A percentile compares a stretch with the other conserved stretches of the same genome.
Evolutionary conservation across 53 echinoderm and acorn worm genomes (phyloP).

Genomic region (Holothuria scabra): DNA sequence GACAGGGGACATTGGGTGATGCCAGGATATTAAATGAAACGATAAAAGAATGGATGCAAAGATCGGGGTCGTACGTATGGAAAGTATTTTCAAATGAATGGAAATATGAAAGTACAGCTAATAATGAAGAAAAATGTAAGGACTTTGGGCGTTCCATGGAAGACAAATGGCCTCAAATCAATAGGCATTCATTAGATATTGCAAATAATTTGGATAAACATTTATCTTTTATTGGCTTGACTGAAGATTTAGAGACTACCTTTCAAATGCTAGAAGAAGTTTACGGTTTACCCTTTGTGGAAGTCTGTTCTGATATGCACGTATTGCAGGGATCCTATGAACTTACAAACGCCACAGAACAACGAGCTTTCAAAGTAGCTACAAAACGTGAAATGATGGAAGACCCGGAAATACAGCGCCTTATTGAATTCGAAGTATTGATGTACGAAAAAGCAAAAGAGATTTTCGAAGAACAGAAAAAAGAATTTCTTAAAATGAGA

Average conservation of each 20-base stretch:
- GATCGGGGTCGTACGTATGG: background rate
- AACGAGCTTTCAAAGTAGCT: background rate
- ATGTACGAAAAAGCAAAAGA: constrained; percentile 6
- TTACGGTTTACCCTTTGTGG: constrained; percentile 16
- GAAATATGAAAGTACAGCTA: background rate
- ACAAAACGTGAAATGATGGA: background rate
- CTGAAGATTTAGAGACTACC: background rate
- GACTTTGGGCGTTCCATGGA: background rate
- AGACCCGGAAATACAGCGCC: background rate
- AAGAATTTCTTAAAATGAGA: background rate
- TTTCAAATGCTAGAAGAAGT: background rate
- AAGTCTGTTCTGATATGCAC: background rate
- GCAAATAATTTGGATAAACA: background rate
- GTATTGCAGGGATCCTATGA: background rate
- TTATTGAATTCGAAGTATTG: background rate
- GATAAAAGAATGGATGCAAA: constrained; percentile 5
- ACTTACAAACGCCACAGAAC: background rate
- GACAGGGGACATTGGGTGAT: background rate
- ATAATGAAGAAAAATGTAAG: background rate
- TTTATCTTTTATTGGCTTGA: background rate
- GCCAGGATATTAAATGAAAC: no score
- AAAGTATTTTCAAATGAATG: background rate
- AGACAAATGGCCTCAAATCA: background rate
- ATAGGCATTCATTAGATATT: background rate
- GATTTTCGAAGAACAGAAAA: background rate